Conservation (phyloP, 2,113 vertebrate genomes). For the Turnix velox region DNA sequence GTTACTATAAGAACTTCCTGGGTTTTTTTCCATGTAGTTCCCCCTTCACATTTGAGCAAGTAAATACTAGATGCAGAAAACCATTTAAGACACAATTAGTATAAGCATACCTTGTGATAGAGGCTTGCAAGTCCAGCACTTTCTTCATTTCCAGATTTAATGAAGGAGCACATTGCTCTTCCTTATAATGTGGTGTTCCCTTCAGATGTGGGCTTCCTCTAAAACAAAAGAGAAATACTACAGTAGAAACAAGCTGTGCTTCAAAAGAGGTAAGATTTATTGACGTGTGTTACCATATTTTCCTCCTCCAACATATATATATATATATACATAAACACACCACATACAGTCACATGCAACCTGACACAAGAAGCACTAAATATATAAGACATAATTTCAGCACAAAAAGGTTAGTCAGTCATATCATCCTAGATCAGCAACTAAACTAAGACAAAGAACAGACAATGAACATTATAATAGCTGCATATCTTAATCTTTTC, state of each 20-base stretch:
- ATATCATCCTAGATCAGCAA: background rate
- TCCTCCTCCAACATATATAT: fast-evolving
- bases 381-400: background rate
- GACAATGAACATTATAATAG: background rate
- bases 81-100: background rate
- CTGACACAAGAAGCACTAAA: background rate
- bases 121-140: slow-evolving; percentile 91
- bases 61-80: background rate
- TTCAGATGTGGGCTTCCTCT: slow-evolving; percentile 91
- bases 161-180: slow-evolving; percentile 93
- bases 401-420: background rate
- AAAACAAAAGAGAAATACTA: slow-evolving; percentile 6
- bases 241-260: background rate
- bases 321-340: background rate
- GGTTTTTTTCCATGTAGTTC: background rate
- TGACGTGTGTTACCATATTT: fast-evolving
- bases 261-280: background rate
- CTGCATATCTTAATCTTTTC: background rate
- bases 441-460: background rate
- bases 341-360: background rate
- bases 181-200: slow-evolving; percentile 89
- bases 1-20: background rate
- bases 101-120: slow-evolving; percentile 88
- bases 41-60: background rate
- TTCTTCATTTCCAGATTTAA: slow-evolving; percentile 93